Conservation (phyloP, 1,140 invertebrate species). For the Choristoneura fumiferana region DNA sequence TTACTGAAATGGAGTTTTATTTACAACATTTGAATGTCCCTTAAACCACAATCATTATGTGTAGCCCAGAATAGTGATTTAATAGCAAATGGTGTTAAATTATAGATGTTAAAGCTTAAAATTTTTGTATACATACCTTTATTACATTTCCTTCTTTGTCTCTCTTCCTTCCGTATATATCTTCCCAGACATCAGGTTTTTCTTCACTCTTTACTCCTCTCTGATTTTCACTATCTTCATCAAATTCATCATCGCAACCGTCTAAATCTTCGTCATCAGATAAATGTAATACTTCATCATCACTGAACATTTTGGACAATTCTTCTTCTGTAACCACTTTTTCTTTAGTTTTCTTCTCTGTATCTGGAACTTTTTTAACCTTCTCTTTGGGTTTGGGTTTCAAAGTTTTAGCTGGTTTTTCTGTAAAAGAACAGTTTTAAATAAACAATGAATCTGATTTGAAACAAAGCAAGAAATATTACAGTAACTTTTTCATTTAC, state of each 20-base stretch:
- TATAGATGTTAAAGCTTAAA: slow-evolving; percentile 22
- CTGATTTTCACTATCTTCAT: slow-evolving; percentile 39
- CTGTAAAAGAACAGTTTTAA: slow-evolving; percentile 21
- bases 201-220: slow-evolving; percentile 38
- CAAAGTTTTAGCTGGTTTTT: slow-evolving; percentile 31
- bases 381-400: slow-evolving; percentile 36
- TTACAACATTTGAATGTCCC: too few relatives aligned
- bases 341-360: slow-evolving; percentile 45
- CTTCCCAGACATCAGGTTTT: slow-evolving; percentile 85
- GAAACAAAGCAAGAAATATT: neutral
- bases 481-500: too few relatives aligned
- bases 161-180: slow-evolving; percentile 94
- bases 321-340: slow-evolving; percentile 51
- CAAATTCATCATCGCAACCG: slow-evolving; percentile 36
- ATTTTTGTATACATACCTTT: slow-evolving; percentile 48
- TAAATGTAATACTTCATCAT: slow-evolving; percentile 67
- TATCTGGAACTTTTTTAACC: slow-evolving; percentile 26
- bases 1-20: slow-evolving; percentile 36
- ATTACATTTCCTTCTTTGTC: slow-evolving; percentile 89
- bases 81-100: neutral
- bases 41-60: too few relatives aligned
- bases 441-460: neutral
- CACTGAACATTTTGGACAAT: slow-evolving; percentile 65
- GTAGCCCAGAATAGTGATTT: too few relatives aligned
- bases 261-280: slow-evolving; percentile 53